Evolutionary conservation across 37 sponge, comb jelly and placozoan genomes (phyloP).

Genomic region (Mnemiopsis leidyi): DNA sequence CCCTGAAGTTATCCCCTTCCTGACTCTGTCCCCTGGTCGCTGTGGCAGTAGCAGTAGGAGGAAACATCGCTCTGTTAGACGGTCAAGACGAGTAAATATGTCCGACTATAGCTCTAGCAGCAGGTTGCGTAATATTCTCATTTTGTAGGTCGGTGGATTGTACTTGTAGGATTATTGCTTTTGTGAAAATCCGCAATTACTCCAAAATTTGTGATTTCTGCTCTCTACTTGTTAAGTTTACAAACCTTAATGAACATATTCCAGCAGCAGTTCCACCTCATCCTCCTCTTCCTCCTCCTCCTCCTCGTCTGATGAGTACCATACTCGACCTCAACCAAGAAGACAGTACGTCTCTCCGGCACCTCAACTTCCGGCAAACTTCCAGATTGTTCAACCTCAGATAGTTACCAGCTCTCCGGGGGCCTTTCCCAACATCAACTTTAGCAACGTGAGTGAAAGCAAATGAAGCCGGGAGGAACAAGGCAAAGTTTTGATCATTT

Average conservation of each 20-base stretch:
- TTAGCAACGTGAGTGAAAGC: neutral
- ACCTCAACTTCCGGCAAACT: neutral
- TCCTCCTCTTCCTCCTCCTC: neutral
- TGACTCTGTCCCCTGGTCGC: neutral
- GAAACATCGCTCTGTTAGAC: neutral
- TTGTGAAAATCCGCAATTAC: neutral
- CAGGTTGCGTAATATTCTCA: neutral
- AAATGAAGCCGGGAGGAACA: no score
- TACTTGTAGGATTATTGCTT: neutral
- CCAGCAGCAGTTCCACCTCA: neutral
- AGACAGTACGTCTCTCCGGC: neutral
- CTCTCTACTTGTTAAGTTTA: neutral
- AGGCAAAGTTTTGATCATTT: no score
- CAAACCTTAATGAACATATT: no score
- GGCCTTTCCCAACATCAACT: neutral
- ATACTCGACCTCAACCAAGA: neutral
- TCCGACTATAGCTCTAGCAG: neutral
- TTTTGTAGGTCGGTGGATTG: neutral
- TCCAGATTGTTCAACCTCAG: conserved; percentile 18
- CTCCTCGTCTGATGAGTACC: neutral
- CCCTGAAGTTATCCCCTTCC: neutral
- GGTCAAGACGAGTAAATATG: neutral
- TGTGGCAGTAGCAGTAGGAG: neutral
- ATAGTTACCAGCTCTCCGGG: neutral
- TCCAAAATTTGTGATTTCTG: neutral